Evolutionary conservation across 2,797 vertebrate genomes (phyloP).

Genomic region (Periparus ater): DNA sequence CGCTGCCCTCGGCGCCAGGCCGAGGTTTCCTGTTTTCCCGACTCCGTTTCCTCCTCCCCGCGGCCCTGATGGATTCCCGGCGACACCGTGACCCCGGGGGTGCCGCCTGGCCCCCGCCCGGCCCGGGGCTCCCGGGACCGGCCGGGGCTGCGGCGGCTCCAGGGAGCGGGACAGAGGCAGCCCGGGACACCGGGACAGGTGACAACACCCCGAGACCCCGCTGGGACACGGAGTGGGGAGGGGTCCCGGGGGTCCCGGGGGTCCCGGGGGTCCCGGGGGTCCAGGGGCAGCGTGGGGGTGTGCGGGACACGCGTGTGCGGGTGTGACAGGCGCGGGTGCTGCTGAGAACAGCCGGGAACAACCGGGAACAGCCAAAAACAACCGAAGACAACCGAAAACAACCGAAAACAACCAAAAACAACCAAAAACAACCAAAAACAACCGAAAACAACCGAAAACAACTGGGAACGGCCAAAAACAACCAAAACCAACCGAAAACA

Average conservation of each 20-base stretch:
- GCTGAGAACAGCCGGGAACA: no score
- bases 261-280: no score
- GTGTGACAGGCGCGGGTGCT: background rate
- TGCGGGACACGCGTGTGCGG: accelerated
- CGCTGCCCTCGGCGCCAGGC: background rate
- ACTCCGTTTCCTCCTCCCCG: conserved; percentile 26
- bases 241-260: background rate
- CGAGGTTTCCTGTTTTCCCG: conserved; percentile 39
- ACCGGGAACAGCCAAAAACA: accelerated
- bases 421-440: accelerated
- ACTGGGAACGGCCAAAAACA: accelerated
- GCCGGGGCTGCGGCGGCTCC: background rate
- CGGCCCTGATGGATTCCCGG: background rate
- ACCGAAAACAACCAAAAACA: accelerated
- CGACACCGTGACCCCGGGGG: background rate
- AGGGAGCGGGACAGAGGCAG: background rate
- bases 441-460: accelerated
- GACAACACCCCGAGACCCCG: background rate
- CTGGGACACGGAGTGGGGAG: background rate
- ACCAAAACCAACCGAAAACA: accelerated
- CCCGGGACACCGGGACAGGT: background rate
- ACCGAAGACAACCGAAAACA: accelerated
- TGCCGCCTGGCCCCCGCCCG: background rate
- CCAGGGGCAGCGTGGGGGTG: no score
- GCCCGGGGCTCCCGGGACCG: background rate